Conservation (phyloP, 2,888 invertebrate species). For the Bruchidius siliquastri region DNA sequence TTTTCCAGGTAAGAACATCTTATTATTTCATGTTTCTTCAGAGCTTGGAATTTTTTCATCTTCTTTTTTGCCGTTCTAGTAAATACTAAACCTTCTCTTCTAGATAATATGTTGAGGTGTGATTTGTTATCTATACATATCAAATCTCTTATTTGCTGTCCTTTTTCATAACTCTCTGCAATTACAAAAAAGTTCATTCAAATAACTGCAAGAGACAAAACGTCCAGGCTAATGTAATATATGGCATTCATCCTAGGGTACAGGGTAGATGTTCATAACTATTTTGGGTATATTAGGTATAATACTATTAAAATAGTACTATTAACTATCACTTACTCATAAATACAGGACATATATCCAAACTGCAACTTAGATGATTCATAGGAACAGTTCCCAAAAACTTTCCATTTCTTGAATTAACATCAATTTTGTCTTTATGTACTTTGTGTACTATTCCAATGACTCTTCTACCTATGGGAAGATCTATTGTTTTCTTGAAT, state of each 20-base stretch:
- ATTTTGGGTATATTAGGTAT: too few species aligned
- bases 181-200: conserved; percentile 12
- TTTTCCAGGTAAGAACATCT: conserved; percentile 33
- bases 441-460: conserved; percentile 43
- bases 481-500: conserved; percentile 26
- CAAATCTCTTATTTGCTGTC: conserved; percentile 33
- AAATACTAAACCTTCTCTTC: conserved; percentile 31
- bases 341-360: conserved; percentile 38
- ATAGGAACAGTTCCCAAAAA: conserved; percentile 44
- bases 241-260: too few species aligned
- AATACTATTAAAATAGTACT: too few species aligned
- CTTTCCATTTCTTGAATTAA: conserved; percentile 34
- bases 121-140: conserved; percentile 31
- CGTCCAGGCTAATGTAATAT: too few species aligned
- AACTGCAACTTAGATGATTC: conserved; percentile 40
- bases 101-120: conserved; percentile 29
- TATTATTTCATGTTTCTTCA: conserved; percentile 29
- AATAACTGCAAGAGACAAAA: background rate
- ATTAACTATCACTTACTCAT: conserved; percentile 27
- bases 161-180: conserved; percentile 31
- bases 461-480: conserved; percentile 43
- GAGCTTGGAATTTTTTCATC: conserved; percentile 24
- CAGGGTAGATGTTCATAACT: too few species aligned
- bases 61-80: conserved; percentile 17
- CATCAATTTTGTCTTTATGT: conserved; percentile 40